Evolutionary conservation across 2,888 invertebrate genomes (phyloP), one percentile per base, ranked within the genome.

Genomic region (Macrosiphum euphorbiae): DNA sequence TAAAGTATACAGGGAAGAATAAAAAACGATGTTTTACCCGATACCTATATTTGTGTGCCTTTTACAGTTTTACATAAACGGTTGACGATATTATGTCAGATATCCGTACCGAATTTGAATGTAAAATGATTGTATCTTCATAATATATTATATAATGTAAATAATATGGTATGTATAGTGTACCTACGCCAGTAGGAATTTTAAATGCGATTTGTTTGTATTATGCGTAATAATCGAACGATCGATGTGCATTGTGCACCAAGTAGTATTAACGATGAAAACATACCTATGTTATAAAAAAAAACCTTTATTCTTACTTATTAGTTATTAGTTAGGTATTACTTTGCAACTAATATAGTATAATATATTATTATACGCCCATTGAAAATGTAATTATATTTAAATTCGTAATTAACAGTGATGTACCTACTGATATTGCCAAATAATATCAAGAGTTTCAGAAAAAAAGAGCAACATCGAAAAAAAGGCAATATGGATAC

Each of bases 171-270:
- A n/a, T 55, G 24, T 35, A 67, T 67, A n/a, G 0, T n/a, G n/a
- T 67, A 44, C n/a, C n/a, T 85, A 86, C 11, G n/a, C 5, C 20
- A 1, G 47, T 28, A 86, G 28, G 86, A 86, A 86, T 89, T 61
- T 61, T 61, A 89, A 89, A 89, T 61, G 28, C n/a, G 10, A 61
- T 89, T 89, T 61, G n/a, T 61, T 89, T 89, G 47, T 89, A 47
- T 35, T 78, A 78, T 35, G 16, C 20, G 35, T 78, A 78, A 78
- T 78, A 78, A 67, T 20, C 35, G 78, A 35, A 78, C 78, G 35
- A 20, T 8, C 35, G 16, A 78, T 78, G 78, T 78, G 78, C 78
- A 35, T 78, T 78, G 78, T 78, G 8, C 78, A 78, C 35, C 78
- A 35, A 2, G 7, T 20, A 10, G 35, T 20, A 78, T 78, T 67